These are phyloP conservation scores for Cathartes aura DNA, from an alignment of 2,113 vertebrate genomes.

Conservation along the genomic window DNA sequence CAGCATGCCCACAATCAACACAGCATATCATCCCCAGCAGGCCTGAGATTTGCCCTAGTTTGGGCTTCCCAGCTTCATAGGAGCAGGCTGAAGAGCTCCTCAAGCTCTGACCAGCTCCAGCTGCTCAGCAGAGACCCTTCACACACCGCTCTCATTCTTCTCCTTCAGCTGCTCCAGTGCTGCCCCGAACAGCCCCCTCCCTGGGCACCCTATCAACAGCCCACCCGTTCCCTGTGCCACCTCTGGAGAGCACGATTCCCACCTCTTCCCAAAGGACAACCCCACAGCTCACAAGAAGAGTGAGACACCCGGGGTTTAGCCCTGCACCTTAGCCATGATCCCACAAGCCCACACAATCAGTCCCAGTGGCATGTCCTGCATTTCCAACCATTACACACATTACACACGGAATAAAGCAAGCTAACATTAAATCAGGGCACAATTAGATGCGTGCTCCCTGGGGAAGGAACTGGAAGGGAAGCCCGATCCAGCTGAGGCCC, in stretches of 20 bases:
- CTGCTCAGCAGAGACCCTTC: neutral
- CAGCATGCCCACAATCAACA: neutral
- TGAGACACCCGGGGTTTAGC: neutral
- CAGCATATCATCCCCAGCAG: neutral
- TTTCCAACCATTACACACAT: neutral
- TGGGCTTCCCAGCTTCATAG: neutral
- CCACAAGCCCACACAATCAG: neutral
- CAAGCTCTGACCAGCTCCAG: neutral
- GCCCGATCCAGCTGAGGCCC: neutral
- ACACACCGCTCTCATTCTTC: neutral
- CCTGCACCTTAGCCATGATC: neutral
- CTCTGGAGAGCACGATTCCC: accelerated
- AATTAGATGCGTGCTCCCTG: neutral
- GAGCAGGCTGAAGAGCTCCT: neutral
- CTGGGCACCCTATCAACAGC: neutral
- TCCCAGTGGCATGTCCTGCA: neutral
- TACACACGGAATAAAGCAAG: neutral
- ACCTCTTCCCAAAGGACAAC: neutral
- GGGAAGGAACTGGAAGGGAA: neutral
- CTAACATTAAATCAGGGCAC: neutral
- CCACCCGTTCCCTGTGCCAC: accelerated
- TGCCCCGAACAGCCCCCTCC: neutral
- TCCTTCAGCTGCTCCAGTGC: neutral
- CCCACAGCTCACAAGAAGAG: neutral
- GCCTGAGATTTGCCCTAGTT: neutral